These are phyloP conservation scores for Coluber constrictor DNA, from an alignment of 2,797 vertebrate genomes.

Conservation along the genomic window DNA sequence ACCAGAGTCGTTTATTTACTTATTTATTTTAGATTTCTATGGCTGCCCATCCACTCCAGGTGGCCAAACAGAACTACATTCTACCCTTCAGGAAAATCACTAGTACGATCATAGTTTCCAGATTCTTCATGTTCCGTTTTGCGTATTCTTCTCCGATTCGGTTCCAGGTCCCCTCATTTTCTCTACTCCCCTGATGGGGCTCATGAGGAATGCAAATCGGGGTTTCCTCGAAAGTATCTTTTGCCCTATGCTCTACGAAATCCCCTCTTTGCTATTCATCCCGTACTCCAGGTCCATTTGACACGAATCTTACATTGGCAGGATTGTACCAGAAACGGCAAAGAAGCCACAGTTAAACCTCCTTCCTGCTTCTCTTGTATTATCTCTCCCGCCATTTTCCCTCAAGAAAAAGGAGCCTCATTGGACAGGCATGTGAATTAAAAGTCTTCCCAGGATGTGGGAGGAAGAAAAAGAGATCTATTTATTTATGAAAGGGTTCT, in stretches of 20 bases:
- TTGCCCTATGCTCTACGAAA: background rate
- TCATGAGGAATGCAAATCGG: background rate
- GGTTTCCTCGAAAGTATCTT: background rate
- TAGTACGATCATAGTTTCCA: background rate
- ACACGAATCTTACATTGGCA: background rate
- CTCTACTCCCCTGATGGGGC: no score
- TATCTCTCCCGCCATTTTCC: no score
- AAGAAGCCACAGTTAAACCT: background rate
- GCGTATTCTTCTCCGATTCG: background rate
- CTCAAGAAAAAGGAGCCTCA: background rate
- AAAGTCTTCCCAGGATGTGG: background rate
- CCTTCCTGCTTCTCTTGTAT: background rate
- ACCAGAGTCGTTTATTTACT: background rate
- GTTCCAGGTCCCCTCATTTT: background rate
- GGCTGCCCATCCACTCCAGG: background rate
- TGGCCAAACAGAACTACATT: background rate
- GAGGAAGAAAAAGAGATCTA: background rate
- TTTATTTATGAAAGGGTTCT: background rate
- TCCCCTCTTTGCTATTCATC: background rate
- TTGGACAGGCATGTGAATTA: background rate
- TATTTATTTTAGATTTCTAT: background rate
- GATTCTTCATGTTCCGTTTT: background rate
- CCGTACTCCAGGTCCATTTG: background rate
- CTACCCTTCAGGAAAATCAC: background rate
- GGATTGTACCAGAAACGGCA: background rate